These are phyloP conservation scores for Parotia lawesii DNA, from an alignment of 2,113 vertebrate genomes.

Conservation along the genomic window DNA sequence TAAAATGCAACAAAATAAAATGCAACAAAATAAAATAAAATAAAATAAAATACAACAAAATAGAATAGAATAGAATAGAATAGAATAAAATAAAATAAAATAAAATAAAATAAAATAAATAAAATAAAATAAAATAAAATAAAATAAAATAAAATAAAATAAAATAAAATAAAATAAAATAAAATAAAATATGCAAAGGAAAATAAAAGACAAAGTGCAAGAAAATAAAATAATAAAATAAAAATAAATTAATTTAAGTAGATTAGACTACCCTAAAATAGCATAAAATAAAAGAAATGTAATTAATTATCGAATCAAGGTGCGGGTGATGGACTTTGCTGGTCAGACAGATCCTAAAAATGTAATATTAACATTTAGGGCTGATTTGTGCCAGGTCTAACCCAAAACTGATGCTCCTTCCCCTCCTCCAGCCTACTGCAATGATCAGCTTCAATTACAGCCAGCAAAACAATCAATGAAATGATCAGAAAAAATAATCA, in stretches of 20 bases:
- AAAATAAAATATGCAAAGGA: not conserved
- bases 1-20: not conserved
- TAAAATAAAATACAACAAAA: not conserved
- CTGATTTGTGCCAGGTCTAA: not conserved
- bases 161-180: not conserved
- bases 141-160: not conserved
- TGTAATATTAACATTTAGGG: not conserved
- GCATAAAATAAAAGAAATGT: not conserved
- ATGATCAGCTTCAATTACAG: not conserved
- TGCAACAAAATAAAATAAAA: not conserved
- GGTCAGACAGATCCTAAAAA: not conserved
- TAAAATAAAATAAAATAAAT: no score
- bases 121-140: no score
- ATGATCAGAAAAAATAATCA: not conserved
- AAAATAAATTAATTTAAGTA: not conserved
- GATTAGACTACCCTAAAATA: not conserved
- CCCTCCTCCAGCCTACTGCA: not conserved
- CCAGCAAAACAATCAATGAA: not conserved
- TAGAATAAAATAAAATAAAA: not conserved
- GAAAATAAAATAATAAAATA: not conserved
- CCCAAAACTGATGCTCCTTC: not conserved
- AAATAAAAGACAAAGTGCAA: not conserved
- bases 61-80: not conserved
- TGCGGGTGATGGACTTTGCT: not conserved
- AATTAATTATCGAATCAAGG: not conserved